phyloP scores from a whole-genome alignment of 1,140 invertebrate genomes.

The Temnothorax nylanderi region DNA sequence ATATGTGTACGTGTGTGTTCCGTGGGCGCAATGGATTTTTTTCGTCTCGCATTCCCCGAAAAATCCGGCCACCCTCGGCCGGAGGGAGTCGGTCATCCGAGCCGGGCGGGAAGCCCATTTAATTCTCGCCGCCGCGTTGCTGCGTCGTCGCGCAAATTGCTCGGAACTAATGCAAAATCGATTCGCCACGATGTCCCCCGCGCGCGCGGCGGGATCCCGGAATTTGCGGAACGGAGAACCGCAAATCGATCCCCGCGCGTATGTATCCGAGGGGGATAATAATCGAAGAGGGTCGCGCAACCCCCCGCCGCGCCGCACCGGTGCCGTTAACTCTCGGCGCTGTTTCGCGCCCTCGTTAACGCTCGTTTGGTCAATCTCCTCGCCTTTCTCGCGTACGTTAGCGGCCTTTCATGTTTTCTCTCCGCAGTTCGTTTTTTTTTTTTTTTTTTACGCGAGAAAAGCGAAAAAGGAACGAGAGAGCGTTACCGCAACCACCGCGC shows the following conservation, averaged over 20 bases:
- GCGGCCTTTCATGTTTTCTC: not conserved
- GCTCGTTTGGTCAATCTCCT: conserved; percentile 5
- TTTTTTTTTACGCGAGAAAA: not conserved
- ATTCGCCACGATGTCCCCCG: not conserved
- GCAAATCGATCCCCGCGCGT: conserved; percentile 46
- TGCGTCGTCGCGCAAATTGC: conserved; percentile 45
- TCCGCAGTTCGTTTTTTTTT: not conserved
- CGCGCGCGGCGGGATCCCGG: conserved; percentile 14
- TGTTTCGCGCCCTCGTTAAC: conserved; percentile 46
- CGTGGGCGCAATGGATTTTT: not conserved
- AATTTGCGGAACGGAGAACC: conserved; percentile 35
- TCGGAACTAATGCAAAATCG: conserved; percentile 55
- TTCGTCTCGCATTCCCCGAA: conserved; percentile 3
- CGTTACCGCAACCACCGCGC: not conserved
- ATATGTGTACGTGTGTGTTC: not conserved
- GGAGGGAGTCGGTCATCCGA: not conserved
- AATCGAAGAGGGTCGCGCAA: conserved; percentile 28
- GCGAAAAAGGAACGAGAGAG: not conserved
- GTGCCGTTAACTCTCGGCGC: conserved; percentile 13
- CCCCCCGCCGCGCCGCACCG: not conserved
- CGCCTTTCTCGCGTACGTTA: not conserved
- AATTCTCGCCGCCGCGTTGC: conserved; percentile 16
- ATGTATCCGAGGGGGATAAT: conserved; percentile 30
- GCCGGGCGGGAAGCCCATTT: not conserved
- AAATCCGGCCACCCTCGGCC: not conserved